Evolutionary conservation across 2,888 invertebrate species (phyloP).

Genomic region (Zaprionus lineosus): DNA sequence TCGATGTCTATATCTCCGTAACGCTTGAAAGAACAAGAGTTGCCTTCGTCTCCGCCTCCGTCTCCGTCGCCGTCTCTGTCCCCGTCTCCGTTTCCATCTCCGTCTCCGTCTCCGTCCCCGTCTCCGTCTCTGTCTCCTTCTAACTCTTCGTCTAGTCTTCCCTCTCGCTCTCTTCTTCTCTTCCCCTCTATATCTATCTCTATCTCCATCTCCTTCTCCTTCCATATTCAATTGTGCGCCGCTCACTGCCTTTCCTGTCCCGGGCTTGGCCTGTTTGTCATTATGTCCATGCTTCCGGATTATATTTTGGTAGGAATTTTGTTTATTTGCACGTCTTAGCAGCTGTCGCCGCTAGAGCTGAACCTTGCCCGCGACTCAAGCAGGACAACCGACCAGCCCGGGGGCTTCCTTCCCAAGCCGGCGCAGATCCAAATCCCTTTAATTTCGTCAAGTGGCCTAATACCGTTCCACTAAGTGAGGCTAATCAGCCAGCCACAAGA

Average conservation of each 20-base stretch:
- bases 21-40: no score
- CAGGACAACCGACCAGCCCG: background rate
- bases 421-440: conserved; percentile 51
- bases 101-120: background rate
- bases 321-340: conserved; percentile 71
- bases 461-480: conserved; percentile 73
- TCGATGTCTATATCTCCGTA: conserved; percentile 12
- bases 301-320: conserved; percentile 70
- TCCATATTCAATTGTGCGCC: no score
- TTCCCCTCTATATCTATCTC: background rate
- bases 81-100: background rate
- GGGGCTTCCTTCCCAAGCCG: background rate
- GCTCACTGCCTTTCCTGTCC: background rate
- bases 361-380: no score
- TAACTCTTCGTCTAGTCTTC: background rate
- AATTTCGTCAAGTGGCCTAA: conserved; percentile 75
- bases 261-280: conserved; percentile 60
- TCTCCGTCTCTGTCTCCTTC: background rate
- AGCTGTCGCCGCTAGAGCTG: conserved; percentile 60
- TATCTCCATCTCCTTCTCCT: background rate
- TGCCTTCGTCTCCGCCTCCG: background rate
- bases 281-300: conserved; percentile 73
- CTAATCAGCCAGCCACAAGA: conserved; percentile 71
- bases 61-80: background rate
- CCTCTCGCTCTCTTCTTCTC: background rate